phyloP scores from a whole-genome alignment of 2,888 invertebrate species.

The Antitype chi region DNA sequence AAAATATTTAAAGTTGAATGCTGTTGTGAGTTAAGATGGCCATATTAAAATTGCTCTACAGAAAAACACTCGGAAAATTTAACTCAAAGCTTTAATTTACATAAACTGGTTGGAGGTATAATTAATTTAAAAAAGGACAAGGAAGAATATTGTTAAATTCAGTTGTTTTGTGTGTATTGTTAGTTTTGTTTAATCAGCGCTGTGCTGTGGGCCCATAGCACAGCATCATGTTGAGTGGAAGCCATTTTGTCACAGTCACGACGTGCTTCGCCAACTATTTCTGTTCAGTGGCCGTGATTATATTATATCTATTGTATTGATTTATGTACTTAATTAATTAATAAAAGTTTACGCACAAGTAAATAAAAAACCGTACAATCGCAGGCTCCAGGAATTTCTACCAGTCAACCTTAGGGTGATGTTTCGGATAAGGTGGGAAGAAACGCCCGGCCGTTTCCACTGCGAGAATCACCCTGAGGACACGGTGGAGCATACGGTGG shows the following conservation, averaged over 20 bases:
- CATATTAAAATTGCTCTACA: background rate
- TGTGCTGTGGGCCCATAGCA: no score
- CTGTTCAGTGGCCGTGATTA: background rate
- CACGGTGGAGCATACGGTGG: no score
- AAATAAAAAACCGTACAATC: no score
- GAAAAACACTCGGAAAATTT: background rate
- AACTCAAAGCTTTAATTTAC: no score
- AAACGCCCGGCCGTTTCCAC: no score
- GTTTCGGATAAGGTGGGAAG: no score
- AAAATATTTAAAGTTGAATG: slow-evolving; percentile 2
- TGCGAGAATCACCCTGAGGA: no score
- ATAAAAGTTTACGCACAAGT: no score
- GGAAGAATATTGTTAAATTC: background rate
- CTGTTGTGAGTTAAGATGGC: background rate
- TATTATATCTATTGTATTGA: background rate
- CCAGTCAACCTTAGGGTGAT: no score
- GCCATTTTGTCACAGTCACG: background rate
- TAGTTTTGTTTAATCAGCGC: no score
- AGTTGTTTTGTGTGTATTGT: background rate
- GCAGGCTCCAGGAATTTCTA: no score
- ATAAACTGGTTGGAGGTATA: background rate
- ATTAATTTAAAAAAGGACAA: background rate
- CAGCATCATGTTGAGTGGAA: background rate
- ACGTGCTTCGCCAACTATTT: background rate
- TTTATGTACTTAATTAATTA: no score